phyloP scores from a whole-genome alignment of 2,888 invertebrate species.

The Nephrocerus scutellatus region DNA sequence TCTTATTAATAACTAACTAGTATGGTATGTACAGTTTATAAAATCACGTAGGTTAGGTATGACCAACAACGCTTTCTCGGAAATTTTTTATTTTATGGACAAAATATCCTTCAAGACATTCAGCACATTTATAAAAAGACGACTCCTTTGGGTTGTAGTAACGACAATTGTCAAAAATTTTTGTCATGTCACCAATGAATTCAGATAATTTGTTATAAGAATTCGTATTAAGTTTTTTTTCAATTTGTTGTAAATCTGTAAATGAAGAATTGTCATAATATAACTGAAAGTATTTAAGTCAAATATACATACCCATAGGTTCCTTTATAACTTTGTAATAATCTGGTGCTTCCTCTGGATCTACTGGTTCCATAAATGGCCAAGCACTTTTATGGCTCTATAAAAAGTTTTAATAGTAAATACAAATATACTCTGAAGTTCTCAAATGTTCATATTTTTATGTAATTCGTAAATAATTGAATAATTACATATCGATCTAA shows the following conservation, averaged over 20 bases:
- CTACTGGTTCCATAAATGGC: constrained; percentile 97
- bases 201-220: constrained; percentile 83
- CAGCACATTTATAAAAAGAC: constrained; percentile 93
- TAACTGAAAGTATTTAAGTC: not conserved
- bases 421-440: not conserved
- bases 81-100: constrained; percentile 86
- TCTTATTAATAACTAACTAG: no score
- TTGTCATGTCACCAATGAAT: constrained; percentile 95
- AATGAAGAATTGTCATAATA: constrained; percentile 25
- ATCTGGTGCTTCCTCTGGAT: constrained; percentile 91
- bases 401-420: constrained; percentile 14
- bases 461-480: not conserved
- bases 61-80: constrained; percentile 67
- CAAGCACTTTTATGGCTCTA: constrained; percentile 92
- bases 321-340: constrained; percentile 94
- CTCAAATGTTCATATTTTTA: not conserved
- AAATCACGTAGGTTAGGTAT: no score
- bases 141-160: constrained; percentile 95
- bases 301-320: constrained; percentile 74
- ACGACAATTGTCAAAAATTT: constrained; percentile 98
- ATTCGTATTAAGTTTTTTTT: constrained; percentile 74
- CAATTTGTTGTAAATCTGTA: constrained; percentile 88
- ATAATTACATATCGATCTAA: no score
- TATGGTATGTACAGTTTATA: no score
- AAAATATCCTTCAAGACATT: constrained; percentile 90